A percentile compares a stretch with the other conserved stretches of the same genome.
Conservation (phyloP, 2,113 vertebrate species). For the Corynorhinus townsendii region DNA sequence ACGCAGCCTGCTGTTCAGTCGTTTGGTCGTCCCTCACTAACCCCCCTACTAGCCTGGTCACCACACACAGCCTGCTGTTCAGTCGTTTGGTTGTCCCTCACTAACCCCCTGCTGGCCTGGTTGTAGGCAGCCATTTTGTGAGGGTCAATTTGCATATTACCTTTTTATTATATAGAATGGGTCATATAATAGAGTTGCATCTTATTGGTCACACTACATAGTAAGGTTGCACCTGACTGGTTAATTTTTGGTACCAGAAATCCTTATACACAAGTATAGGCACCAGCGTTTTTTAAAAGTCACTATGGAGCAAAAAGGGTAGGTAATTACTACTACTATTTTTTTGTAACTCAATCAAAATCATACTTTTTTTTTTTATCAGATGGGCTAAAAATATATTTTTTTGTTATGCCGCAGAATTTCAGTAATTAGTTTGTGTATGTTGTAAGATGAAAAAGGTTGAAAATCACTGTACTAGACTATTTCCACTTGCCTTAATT, state of each 20-base stretch:
- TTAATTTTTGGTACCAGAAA: neutral
- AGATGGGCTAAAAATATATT: neutral
- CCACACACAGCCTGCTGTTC: no score
- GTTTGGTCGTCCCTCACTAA: no score
- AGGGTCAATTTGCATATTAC: no score
- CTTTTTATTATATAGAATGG: no score
- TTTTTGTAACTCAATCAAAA: neutral
- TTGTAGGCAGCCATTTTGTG: no score
- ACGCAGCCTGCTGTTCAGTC: no score
- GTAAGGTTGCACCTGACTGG: neutral
- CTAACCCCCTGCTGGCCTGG: no score
- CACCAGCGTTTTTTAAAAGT: neutral
- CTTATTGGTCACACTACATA: neutral
- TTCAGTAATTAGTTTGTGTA: neutral
- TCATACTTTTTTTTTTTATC: neutral
- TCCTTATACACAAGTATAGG: neutral
- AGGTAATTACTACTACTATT: neutral
- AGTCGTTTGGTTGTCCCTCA: no score
- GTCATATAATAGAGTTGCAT: neutral
- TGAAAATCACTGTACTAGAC: neutral
- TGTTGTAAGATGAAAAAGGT: neutral
- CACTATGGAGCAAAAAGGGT: neutral
- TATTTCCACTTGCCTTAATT: neutral
- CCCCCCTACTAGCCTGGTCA: no score
- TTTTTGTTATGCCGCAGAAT: neutral